Percentiles rank a stretch among this genome's conserved stretches.
phyloP scores from a whole-genome alignment of 2,797 vertebrate genomes.

The Heliangelus exortis region DNA sequence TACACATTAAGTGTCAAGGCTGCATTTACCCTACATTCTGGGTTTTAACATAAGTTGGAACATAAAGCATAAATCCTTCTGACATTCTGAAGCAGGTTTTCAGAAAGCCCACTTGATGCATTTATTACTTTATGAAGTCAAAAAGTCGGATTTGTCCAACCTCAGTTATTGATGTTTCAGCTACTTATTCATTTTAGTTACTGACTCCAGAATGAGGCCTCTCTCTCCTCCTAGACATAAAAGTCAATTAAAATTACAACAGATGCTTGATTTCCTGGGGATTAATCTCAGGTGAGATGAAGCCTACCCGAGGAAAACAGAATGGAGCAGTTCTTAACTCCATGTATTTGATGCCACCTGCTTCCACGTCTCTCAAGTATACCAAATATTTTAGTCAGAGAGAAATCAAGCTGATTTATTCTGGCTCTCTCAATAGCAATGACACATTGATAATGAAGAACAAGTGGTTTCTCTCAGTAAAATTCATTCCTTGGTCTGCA shows the following conservation, averaged over 20 bases:
- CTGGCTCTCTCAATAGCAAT: constrained; percentile 19
- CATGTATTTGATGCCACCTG: constrained; percentile 8
- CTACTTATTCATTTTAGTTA: neutral
- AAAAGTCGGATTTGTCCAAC: neutral
- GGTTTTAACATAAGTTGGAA: neutral
- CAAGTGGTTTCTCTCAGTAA: constrained; percentile 48
- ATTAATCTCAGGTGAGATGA: constrained; percentile 6
- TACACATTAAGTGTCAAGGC: neutral
- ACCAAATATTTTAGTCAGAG: constrained; percentile 25
- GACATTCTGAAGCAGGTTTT: neutral
- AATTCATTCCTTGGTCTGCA: constrained; percentile 22
- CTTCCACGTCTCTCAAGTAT: constrained; percentile 21
- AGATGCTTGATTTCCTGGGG: neutral
- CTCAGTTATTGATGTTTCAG: neutral
- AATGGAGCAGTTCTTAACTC: neutral
- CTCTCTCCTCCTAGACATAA: neutral
- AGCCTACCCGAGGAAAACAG: neutral
- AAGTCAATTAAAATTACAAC: neutral
- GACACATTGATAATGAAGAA: constrained; percentile 52
- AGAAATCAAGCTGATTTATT: constrained; percentile 54
- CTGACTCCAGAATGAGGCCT: neutral
- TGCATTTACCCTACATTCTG: neutral
- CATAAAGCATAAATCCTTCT: neutral
- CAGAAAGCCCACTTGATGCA: neutral
- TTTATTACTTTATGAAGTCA: neutral